A percentile compares a stretch with the other conserved stretches of the same genome.
These are phyloP conservation scores for Acrobasis suavella DNA, from an alignment of 2,888 invertebrate species.

Conservation along the genomic window DNA sequence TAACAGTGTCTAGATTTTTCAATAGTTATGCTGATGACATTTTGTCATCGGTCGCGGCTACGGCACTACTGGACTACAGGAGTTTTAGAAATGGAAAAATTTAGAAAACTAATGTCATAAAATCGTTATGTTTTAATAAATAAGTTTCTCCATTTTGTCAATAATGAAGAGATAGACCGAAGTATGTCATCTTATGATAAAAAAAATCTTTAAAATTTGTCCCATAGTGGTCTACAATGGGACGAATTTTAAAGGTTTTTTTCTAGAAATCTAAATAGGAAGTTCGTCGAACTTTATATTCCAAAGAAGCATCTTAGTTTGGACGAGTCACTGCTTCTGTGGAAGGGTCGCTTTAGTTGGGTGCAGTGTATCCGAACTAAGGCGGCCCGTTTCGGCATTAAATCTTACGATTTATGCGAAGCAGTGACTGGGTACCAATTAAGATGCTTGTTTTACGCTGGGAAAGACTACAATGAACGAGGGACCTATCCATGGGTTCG, in stretches of 20 bases:
- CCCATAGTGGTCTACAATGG: not conserved
- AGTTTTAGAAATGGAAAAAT: not conserved
- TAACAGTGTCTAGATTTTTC: not conserved
- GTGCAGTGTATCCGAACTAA: not conserved
- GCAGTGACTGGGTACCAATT: not conserved
- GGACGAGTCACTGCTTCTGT: not conserved
- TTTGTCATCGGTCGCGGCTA: not conserved
- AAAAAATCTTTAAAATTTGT: not conserved
- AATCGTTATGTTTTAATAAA: not conserved
- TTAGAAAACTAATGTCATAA: not conserved
- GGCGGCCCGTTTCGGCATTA: not conserved
- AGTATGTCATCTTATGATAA: not conserved
- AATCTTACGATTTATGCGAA: not conserved
- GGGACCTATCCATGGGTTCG: no score
- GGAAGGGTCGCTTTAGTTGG: not conserved
- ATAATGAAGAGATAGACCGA: not conserved
- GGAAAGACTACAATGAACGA: no score
- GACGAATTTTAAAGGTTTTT: not conserved
- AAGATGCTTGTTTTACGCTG: no score
- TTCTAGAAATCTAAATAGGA: no score
- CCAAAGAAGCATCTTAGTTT: not conserved
- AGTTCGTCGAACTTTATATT: not conserved
- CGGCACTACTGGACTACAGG: not conserved
- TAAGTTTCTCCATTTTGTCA: not conserved
- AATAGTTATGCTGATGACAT: not conserved